Percentiles rank a stretch among this genome's conserved stretches.
These are phyloP conservation scores for Thalassoma bifasciatum DNA, from an alignment of 2,113 vertebrate genomes.

Conservation along the genomic window DNA sequence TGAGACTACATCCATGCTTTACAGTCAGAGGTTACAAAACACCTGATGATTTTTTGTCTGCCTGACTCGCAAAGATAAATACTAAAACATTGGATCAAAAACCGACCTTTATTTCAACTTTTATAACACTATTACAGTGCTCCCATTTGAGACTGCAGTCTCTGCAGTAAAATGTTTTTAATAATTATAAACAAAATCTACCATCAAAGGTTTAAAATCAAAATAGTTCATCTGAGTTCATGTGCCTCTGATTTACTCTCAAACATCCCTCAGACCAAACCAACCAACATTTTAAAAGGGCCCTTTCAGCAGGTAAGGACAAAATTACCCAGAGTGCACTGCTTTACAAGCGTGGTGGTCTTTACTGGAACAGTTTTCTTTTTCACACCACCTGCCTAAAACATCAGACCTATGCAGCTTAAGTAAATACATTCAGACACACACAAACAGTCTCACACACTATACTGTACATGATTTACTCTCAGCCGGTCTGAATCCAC, in stretches of 20 bases:
- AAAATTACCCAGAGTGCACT: slow-evolving; percentile 42
- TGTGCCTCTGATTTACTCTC: slow-evolving; percentile 18
- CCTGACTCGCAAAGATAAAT: not conserved
- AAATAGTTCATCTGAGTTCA: slow-evolving; percentile 30
- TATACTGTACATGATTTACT: slow-evolving; percentile 17
- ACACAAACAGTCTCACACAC: slow-evolving; percentile 14
- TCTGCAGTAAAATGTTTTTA: slow-evolving; percentile 1
- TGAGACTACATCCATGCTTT: too few relatives aligned
- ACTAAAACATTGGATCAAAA: not conserved
- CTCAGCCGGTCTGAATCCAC: slow-evolving; percentile 28
- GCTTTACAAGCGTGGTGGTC: slow-evolving; percentile 61
- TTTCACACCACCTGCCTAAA: slow-evolving; percentile 69
- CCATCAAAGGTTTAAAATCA: slow-evolving; percentile 21
- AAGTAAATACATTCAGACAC: slow-evolving; percentile 37
- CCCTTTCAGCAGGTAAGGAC: slow-evolving; percentile 48
- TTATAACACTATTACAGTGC: not conserved
- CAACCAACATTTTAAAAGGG: slow-evolving; percentile 25
- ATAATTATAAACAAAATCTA: not conserved
- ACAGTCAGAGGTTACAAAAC: too few relatives aligned
- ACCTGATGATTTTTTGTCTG: too few relatives aligned
- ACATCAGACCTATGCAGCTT: slow-evolving; percentile 45
- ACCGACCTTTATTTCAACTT: not conserved
- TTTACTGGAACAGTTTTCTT: slow-evolving; percentile 46
- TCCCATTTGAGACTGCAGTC: not conserved
- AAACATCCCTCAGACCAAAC: slow-evolving; percentile 26